Percentiles rank a stretch among this genome's conserved stretches.
Evolutionary conservation across 2,113 vertebrate species (phyloP).

Genomic region (Redunca redunca): DNA sequence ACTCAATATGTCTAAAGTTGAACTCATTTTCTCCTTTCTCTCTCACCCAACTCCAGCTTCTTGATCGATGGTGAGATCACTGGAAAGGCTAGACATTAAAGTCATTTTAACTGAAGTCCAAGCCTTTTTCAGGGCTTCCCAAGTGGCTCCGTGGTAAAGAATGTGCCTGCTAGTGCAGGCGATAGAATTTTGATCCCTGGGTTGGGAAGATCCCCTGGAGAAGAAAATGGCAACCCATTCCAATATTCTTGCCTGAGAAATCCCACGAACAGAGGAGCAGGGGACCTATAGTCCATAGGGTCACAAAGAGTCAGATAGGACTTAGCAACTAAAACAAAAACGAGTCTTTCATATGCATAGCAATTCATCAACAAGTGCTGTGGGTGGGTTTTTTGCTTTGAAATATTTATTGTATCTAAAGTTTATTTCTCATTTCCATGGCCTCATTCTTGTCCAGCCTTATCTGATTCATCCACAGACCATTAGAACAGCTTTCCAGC

Average conservation of each 20-base stretch:
- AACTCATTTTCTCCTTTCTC: not conserved
- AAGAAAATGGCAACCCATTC: not conserved
- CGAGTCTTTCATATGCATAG: not conserved
- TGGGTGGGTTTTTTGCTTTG: not conserved
- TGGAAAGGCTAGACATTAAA: not conserved
- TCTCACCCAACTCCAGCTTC: not conserved
- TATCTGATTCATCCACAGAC: not conserved
- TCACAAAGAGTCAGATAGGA: not conserved
- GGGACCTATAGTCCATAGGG: not conserved
- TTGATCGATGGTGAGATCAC: not conserved
- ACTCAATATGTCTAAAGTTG: not conserved
- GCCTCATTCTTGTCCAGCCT: not conserved
- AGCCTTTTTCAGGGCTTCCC: not conserved
- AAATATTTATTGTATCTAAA: not conserved
- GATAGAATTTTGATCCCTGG: not conserved
- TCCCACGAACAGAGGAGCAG: not conserved
- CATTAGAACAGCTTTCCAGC: not conserved
- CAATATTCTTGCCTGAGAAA: not conserved
- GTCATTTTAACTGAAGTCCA: not conserved
- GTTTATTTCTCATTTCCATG: not conserved
- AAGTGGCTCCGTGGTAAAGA: not conserved
- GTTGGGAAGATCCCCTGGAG: not conserved
- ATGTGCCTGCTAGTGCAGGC: not conserved
- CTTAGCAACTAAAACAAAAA: not conserved
- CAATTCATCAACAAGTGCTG: not conserved